These are phyloP conservation scores for Brenthis hecate DNA, from an alignment of 2,888 invertebrate species.

Conservation along the genomic window DNA sequence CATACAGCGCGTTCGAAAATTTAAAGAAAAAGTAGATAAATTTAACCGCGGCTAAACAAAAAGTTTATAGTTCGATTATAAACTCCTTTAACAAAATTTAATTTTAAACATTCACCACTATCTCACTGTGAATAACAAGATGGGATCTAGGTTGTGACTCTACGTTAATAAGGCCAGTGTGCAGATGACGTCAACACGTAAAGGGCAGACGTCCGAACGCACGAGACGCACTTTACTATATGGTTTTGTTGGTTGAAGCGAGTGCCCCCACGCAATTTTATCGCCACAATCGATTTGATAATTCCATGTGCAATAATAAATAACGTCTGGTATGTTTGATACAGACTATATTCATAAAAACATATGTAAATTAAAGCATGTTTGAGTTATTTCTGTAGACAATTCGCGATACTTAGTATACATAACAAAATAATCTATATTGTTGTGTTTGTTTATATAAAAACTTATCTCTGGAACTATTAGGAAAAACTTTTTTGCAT, in stretches of 20 bases:
- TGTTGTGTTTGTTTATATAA: no score
- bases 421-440: no score
- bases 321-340: conserved; percentile 9
- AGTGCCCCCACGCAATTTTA: conserved; percentile 25
- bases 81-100: background rate
- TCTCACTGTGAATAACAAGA: background rate
- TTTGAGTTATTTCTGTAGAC: conserved; percentile 9
- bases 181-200: conserved; percentile 31
- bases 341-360: background rate
- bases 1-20: conserved; percentile 18
- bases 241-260: conserved; percentile 20
- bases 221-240: conserved; percentile 30
- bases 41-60: background rate
- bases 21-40: conserved; percentile 14
- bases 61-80: background rate
- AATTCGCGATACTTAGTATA: no score
- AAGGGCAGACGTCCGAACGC: conserved; percentile 35
- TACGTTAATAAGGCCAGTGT: conserved; percentile 15
- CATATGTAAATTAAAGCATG: background rate
- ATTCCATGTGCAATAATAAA: conserved; percentile 6
- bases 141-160: background rate
- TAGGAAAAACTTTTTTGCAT: background rate
- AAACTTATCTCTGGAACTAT: background rate
- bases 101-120: background rate
- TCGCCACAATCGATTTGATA: conserved; percentile 24